Evolutionary conservation across 2,113 vertebrate genomes (phyloP).

Genomic region (Oryzias melastigma): DNA sequence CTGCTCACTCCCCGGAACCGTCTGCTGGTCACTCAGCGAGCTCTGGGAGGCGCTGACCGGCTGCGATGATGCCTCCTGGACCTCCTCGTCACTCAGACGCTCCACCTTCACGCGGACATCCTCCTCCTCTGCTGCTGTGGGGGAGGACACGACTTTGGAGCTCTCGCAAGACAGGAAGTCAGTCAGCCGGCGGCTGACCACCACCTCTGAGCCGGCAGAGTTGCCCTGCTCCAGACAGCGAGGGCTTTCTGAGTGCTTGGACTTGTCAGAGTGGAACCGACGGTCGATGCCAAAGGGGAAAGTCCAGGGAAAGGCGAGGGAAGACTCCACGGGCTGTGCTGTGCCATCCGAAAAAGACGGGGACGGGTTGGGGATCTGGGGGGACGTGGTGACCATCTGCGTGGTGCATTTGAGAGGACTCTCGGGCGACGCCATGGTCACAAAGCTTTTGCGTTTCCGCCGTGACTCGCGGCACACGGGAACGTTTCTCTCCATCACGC

Average conservation of each 20-base stretch:
- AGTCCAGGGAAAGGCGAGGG: conserved; percentile 96
- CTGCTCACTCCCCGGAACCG: conserved; percentile 95
- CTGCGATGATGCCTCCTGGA: conserved; percentile 92
- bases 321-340: conserved; percentile 90
- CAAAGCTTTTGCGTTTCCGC: conserved; percentile 93
- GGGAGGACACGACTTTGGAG: conserved; percentile 81
- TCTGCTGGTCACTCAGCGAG: conserved; percentile 97
- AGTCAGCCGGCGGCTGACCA: conserved; percentile 77
- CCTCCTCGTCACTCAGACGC: conserved; percentile 94
- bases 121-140: conserved; percentile 86
- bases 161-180: conserved; percentile 95
- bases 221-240: conserved; percentile 85
- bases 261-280: conserved; percentile 89
- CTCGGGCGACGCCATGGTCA: conserved; percentile 88
- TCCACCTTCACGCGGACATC: conserved; percentile 96
- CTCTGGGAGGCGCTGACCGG: conserved; percentile 94
- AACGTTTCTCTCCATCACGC: conserved; percentile 90
- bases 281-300: conserved; percentile 96
- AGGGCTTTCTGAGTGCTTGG: conserved; percentile 89
- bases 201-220: conserved; percentile 82
- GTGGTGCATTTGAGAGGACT: conserved; percentile 91
- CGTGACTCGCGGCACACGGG: conserved; percentile 91
- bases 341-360: conserved; percentile 88
- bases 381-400: conserved; percentile 89
- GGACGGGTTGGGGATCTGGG: conserved; percentile 90